Evolutionary conservation across 2,113 vertebrate genomes (phyloP), one percentile per base, ranked within the genome.

Genomic region (Damaliscus lunatus): DNA sequence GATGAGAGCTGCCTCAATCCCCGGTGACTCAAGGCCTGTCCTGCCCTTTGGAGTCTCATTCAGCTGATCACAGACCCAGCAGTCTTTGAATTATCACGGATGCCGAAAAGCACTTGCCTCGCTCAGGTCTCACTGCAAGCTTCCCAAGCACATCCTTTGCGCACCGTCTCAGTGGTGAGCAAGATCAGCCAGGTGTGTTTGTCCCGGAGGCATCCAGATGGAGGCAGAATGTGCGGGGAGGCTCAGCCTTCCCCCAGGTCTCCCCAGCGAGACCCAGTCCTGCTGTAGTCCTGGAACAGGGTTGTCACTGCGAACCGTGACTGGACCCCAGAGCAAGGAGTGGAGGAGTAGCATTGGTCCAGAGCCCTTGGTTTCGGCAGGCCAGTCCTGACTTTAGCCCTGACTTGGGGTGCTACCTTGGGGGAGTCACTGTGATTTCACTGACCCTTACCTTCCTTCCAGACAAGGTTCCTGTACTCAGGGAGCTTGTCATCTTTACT

Each of bases 101-200:
- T n/a, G 29, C 46, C 33, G 3, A 64, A 36, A 67, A 81, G 31
- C 48, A 17, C 33, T 91, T n/a, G 14, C 7, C 12, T 10, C 0
- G 1, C 19, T 48, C 21, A 48, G 80, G 33, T 43, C 46, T 27
- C 19, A 3, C 5, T 48, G 6, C 27, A 33, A 60, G 53, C 55
- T 67, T 36, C 83, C 36, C 17, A 53, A 5, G 33, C 17, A 3
- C 21, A 60, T 40, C n/a, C 10, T 78, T 43, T 40, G 33, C 12
- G 13, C 19, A 12, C 9, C 0, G 0, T 21, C 23, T 77, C 43
- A 29, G 33, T n/a, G 23, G 33, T 17, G 1, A 7, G 48, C 33
- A 55, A 82, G 36, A 50, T 25, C 25, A n/a, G 16, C 43, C 53
- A 48, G 27, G 10, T 48, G 27, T 57, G 5, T 67, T 46, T 92